Conservation (phyloP, 2,797 vertebrate genomes). For the Astyanax mexicanus region DNA sequence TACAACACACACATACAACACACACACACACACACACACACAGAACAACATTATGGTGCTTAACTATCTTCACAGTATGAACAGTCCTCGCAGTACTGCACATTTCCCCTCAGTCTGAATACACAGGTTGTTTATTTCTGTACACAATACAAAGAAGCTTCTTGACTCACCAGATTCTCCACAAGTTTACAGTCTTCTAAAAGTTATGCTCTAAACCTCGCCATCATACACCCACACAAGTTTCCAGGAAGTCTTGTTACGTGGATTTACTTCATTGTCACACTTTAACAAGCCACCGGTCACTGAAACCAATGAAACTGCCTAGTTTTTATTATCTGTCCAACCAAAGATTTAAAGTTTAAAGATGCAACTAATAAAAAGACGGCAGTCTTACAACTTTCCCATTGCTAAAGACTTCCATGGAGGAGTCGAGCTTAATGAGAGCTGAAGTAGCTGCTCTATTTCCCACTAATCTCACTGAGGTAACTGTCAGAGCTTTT, state of each 20-base stretch:
- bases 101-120: too few species aligned
- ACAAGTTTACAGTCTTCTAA: not conserved
- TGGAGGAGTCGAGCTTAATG: not conserved
- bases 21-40: too few species aligned
- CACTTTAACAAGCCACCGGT: not conserved
- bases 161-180: not conserved
- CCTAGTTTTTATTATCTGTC: not conserved
- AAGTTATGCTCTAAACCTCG: too few species aligned
- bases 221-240: too few species aligned
- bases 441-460: not conserved
- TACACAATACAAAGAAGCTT: too few species aligned
- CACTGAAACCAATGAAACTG: slow-evolving; percentile 6
- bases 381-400: not conserved
- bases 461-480: not conserved
- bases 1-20: too few species aligned
- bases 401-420: not conserved
- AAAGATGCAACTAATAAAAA: not conserved
- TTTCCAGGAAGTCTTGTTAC: not conserved
- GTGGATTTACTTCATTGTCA: not conserved
- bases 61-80: too few species aligned
- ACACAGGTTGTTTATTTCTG: too few species aligned
- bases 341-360: not conserved
- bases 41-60: too few species aligned
- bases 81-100: too few species aligned
- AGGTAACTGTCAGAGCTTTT: not conserved